Conservation (phyloP, 2,888 invertebrate genomes). For the Ophion obscuratus region DNA sequence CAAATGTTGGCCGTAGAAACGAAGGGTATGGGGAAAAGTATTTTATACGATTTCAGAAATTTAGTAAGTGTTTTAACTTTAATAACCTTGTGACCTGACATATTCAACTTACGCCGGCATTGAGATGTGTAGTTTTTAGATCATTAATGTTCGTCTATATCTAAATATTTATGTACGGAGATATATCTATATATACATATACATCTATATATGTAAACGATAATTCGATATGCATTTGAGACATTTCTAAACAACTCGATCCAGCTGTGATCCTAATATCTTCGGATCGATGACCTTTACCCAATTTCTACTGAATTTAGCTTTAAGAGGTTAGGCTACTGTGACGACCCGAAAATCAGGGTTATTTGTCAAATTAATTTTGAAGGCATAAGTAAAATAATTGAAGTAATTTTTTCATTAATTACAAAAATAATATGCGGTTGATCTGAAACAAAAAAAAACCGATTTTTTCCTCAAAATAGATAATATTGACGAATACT, state of each 20-base stretch:
- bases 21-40: constrained; percentile 65
- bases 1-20: constrained; percentile 25
- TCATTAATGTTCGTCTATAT: constrained; percentile 70
- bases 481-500: no score
- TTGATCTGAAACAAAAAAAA: no score
- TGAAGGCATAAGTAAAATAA: no score
- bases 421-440: no score
- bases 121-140: constrained; percentile 61
- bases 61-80: constrained; percentile 76
- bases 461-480: no score
- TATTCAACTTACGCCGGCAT: constrained; percentile 64
- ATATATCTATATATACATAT: constrained; percentile 59
- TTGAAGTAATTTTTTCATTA: no score
- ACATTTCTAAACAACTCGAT: constrained; percentile 10
- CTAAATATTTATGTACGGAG: constrained; percentile 70
- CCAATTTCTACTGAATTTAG: no score
- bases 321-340: no score
- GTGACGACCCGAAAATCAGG: no score
- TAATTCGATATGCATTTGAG: constrained; percentile 34
- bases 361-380: no score
- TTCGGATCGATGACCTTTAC: no score
- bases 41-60: constrained; percentile 67
- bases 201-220: constrained; percentile 23
- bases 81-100: constrained; percentile 75
- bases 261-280: background rate